Evolutionary conservation across 2,888 invertebrate genomes (phyloP).

Genomic region (Diarsia brunnea): DNA sequence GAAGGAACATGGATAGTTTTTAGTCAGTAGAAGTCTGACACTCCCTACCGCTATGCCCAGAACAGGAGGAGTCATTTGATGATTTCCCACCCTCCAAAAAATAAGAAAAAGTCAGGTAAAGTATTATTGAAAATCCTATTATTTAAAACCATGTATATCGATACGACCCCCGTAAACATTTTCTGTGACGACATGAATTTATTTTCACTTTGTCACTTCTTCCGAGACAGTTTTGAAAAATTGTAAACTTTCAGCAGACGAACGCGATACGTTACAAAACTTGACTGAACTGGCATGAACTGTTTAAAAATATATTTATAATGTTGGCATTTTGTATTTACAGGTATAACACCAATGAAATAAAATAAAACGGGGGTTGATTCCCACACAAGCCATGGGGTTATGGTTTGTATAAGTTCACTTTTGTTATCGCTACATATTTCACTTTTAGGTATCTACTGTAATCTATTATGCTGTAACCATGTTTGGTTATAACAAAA

Average conservation of each 20-base stretch:
- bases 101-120: background rate
- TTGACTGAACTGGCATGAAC: background rate
- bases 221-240: conserved; percentile 22
- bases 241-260: conserved; percentile 29
- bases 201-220: conserved; percentile 37
- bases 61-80: no score
- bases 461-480: background rate
- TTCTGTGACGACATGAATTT: conserved; percentile 19
- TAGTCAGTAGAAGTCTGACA: no score
- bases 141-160: conserved; percentile 5
- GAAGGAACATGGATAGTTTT: no score
- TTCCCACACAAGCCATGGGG: background rate
- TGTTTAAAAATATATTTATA: conserved; percentile 12
- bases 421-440: conserved; percentile 11
- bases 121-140: background rate
- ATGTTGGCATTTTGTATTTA: conserved; percentile 16
- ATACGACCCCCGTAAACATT: conserved; percentile 19
- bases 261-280: conserved; percentile 37
- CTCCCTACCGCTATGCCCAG: no score
- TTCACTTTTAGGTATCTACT: background rate
- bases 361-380: background rate
- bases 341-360: background rate
- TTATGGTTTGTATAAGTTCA: conserved; percentile 2
- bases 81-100: no score
- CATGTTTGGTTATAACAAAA: background rate